Base-by-base conservation (phyloP, 2,888 invertebrate species). In the Erpobdella octoculata region DNA sequence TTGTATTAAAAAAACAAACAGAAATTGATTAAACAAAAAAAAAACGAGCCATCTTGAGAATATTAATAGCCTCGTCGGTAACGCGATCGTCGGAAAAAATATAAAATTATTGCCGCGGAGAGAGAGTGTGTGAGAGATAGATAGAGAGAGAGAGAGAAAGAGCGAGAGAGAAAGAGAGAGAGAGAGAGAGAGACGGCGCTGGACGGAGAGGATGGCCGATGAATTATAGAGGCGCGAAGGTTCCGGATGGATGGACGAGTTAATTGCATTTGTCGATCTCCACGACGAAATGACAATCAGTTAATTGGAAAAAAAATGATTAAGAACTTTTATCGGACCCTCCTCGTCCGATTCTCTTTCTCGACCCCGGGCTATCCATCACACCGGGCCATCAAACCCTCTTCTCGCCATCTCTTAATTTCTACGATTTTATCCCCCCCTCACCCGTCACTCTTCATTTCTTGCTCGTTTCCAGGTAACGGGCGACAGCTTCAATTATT, bases 301-400 rank as follows among this genome's bases (percentile, higher is more conserved):
- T 53, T 53, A 53, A 53, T 53, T 25, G 53, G 48, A 53, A 53
- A 53, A n/a, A n/a, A 53, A 53, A 28, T 53, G 21, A 53, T 53
- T 21, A 28, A 53, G 28, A 53, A 53, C 6, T 15, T 53, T 53
- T 53, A 53, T 53, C 53, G 53, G 8, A 8, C 15, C 53, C 1
- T 15, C 6, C 1, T 53, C 15, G 21, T 53, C n/a, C 9, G 28
- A 21, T 53, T 53, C 1, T 12, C 53, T 0, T 6, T 18, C 9
- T 12, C 41, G 41, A 12, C 41, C 18, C 41, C 41, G 28, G 15
- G 18, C 53, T 21, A 53, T 53, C 21, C 53, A 53, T 53, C 53
- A 53, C n/a, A n/a, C n/a, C n/a, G n/a, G n/a, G n/a, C n/a, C n/a
- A n/a, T n/a, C n/a, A n/a, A n/a, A n/a, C n/a, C n/a, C n/a, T n/a